These are phyloP conservation scores for Dryas iulia DNA, from an alignment of 1,140 invertebrate genomes.

Conservation along the genomic window DNA sequence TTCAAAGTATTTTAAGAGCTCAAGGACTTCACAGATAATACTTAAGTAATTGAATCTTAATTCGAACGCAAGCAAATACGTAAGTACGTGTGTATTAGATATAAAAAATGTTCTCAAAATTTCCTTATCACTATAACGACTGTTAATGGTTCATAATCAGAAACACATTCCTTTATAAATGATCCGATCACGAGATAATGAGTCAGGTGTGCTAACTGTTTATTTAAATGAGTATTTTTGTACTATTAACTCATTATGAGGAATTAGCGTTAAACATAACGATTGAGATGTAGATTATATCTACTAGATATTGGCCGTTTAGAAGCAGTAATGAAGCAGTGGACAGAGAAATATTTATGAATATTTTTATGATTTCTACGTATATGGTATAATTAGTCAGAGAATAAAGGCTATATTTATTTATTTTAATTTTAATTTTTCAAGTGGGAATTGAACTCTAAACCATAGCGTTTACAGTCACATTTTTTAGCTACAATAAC, in stretches of 20 bases:
- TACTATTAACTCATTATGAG: neutral
- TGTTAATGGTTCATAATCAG: neutral
- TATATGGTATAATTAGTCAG: too few species aligned
- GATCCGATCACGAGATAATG: neutral
- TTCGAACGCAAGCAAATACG: neutral
- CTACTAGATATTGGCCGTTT: too few species aligned
- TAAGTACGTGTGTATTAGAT: neutral
- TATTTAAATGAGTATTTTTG: neutral
- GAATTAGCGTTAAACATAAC: neutral
- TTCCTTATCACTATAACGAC: neutral
- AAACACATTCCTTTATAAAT: neutral
- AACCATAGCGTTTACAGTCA: too few species aligned
- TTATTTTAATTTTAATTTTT: too few species aligned
- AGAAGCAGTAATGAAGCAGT: too few species aligned
- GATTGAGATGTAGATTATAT: too few species aligned
- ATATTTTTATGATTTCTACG: too few species aligned
- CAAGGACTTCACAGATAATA: neutral
- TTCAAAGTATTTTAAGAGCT: neutral
- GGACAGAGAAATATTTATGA: too few species aligned
- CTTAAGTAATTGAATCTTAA: neutral
- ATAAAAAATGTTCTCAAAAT: neutral
- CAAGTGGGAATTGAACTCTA: too few species aligned
- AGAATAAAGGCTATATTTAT: too few species aligned
- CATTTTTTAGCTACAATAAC: too few species aligned
- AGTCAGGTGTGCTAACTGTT: constrained; percentile 3